A percentile compares a stretch with the other conserved stretches of the same genome.
These are phyloP conservation scores for Myiotriccus ornatus DNA, from an alignment of 2,797 vertebrate species.

Conservation along the genomic window DNA sequence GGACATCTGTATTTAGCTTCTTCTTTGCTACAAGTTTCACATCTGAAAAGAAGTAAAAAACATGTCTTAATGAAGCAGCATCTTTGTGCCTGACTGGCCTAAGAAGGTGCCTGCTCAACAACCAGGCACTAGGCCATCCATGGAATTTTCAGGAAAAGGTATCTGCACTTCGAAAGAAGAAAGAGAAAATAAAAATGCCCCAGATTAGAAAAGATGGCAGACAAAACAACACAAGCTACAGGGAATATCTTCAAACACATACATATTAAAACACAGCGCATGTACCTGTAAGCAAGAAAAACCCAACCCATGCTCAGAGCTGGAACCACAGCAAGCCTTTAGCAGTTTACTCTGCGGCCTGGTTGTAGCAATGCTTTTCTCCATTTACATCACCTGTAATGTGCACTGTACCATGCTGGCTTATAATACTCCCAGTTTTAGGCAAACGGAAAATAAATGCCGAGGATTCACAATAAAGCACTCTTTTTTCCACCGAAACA, in stretches of 20 bases:
- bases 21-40: constrained; percentile 83
- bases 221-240: not conserved
- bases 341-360: not conserved
- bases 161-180: not conserved
- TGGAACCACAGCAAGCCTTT: not conserved
- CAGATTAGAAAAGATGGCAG: not conserved
- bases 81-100: not conserved
- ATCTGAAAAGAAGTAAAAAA: constrained; percentile 76
- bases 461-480: not conserved
- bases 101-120: not conserved
- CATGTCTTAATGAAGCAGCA: not conserved
- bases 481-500: not conserved
- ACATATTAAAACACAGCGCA: accelerated
- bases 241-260: not conserved
- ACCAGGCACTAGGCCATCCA: not conserved
- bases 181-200: not conserved
- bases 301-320: accelerated
- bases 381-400: not conserved
- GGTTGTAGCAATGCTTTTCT: not conserved
- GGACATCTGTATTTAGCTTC: constrained; percentile 93
- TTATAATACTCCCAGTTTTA: not conserved
- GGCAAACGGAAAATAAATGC: accelerated
- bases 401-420: accelerated
- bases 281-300: not conserved
- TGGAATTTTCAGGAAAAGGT: not conserved